A percentile compares a stretch with the other conserved stretches of the same genome.
phyloP scores from a whole-genome alignment of 2,113 vertebrate genomes.

The Uropsilus gracilis region DNA sequence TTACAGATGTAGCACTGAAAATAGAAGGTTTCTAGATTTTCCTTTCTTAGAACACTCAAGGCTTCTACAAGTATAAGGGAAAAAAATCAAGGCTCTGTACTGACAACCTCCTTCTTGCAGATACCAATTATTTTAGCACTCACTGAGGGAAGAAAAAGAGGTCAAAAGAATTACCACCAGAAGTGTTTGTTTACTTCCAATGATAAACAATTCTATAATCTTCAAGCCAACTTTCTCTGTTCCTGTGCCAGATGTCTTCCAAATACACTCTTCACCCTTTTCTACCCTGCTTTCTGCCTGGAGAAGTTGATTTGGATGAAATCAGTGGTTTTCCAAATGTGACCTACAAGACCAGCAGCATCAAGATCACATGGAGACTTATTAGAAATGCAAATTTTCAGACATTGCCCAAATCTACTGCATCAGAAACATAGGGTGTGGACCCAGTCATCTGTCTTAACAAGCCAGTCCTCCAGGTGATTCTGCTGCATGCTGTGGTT shows the following conservation, averaged over 20 bases:
- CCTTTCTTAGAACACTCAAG: not conserved
- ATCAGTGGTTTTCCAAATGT: slow-evolving; percentile 13
- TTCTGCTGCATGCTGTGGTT: not conserved
- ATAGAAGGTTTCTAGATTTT: slow-evolving; percentile 48
- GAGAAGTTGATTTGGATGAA: slow-evolving; percentile 26
- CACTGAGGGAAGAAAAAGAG: not conserved
- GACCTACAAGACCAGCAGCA: not conserved
- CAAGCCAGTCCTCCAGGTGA: not conserved
- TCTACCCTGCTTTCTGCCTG: not conserved
- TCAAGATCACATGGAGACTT: not conserved
- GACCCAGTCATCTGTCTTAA: not conserved
- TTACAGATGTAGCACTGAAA: slow-evolving; percentile 28
- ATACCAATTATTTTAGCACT: not conserved
- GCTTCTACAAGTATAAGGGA: not conserved
- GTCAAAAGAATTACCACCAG: not conserved
- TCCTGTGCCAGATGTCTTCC: not conserved
- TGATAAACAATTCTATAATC: slow-evolving; percentile 2
- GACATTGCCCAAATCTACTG: not conserved
- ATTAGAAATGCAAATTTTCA: not conserved
- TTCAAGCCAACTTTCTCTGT: slow-evolving; percentile 11
- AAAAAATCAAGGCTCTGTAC: not conserved
- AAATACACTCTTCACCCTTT: not conserved
- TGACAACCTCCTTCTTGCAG: not conserved
- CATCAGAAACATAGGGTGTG: not conserved
- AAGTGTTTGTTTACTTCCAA: slow-evolving; percentile 21